phyloP scores from a whole-genome alignment of 2,113 vertebrate genomes.

The Peromyscus californicus region DNA sequence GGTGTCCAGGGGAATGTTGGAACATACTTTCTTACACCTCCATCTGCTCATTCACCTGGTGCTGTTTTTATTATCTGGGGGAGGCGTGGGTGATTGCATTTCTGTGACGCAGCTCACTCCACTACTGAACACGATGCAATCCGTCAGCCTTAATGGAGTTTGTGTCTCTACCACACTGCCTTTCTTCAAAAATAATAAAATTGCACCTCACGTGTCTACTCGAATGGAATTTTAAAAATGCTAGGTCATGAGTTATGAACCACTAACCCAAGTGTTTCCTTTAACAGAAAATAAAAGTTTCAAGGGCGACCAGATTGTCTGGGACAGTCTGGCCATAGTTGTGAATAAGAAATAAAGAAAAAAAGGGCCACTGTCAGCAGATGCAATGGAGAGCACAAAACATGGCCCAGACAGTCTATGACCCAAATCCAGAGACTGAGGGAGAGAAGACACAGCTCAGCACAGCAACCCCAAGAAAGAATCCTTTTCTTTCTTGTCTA shows the following conservation, averaged over 20 bases:
- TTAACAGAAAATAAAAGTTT: constrained; percentile 41
- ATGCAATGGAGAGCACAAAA: neutral
- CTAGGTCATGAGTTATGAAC: neutral
- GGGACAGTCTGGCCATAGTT: neutral
- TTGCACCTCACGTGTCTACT: neutral
- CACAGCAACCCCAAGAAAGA: neutral
- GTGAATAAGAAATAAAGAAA: neutral
- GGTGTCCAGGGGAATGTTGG: neutral
- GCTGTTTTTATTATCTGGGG: constrained; percentile 39
- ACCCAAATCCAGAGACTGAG: neutral
- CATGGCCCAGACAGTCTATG: neutral
- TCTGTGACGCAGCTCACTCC: constrained; percentile 20
- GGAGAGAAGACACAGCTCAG: neutral
- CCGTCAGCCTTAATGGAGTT: neutral
- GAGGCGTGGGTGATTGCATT: neutral
- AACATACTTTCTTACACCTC: neutral
- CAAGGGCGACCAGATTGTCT: neutral
- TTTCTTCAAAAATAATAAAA: constrained; percentile 61
- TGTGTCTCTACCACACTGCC: constrained; percentile 31
- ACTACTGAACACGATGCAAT: neutral
- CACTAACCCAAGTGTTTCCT: neutral
- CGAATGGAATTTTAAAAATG: neutral
- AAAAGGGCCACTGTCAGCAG: neutral
- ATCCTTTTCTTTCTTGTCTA: neutral
- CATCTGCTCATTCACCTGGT: constrained; percentile 6